phyloP scores from a whole-genome alignment of 2,797 vertebrate species.

The Syndactyla subalaris region DNA sequence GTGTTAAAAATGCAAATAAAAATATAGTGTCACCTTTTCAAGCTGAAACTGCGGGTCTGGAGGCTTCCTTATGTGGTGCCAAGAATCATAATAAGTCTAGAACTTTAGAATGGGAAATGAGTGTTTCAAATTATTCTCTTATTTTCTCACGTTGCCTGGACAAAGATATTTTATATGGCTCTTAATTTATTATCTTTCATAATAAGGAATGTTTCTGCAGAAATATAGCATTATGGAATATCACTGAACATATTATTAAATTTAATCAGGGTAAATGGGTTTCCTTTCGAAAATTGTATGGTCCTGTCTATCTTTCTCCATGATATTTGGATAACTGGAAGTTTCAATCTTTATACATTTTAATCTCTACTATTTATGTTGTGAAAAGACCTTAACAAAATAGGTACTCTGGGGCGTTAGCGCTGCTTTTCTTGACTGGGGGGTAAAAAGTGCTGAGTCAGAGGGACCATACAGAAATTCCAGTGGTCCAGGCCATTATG shows the following conservation, averaged over 20 bases:
- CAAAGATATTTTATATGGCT: conserved; percentile 40
- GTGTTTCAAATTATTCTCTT: conserved; percentile 40
- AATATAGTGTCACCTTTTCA: background rate
- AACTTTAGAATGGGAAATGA: background rate
- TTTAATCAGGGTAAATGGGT: background rate
- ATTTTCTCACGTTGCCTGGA: conserved; percentile 33
- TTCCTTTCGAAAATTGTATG: background rate
- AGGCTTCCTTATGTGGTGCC: background rate
- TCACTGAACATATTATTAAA: conserved; percentile 33
- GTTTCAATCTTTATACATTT: background rate
- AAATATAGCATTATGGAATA: conserved; percentile 30
- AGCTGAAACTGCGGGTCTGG: background rate
- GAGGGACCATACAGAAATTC: background rate
- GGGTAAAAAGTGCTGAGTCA: background rate
- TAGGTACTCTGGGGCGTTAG: background rate
- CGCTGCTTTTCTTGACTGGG: background rate
- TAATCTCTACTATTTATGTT: background rate
- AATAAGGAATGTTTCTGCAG: conserved; percentile 34
- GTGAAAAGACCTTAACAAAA: background rate
- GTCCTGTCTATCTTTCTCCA: background rate
- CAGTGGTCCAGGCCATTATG: fast-evolving
- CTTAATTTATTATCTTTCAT: conserved; percentile 61
- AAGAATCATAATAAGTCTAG: conserved; percentile 19
- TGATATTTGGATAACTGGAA: background rate
- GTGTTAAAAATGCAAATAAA: background rate